Percentiles rank a stretch among this genome's conserved stretches.
Evolutionary conservation across 37 sponge, comb jelly and placozoan genomes (phyloP).

Genomic region (Aplysina aerophoba): DNA sequence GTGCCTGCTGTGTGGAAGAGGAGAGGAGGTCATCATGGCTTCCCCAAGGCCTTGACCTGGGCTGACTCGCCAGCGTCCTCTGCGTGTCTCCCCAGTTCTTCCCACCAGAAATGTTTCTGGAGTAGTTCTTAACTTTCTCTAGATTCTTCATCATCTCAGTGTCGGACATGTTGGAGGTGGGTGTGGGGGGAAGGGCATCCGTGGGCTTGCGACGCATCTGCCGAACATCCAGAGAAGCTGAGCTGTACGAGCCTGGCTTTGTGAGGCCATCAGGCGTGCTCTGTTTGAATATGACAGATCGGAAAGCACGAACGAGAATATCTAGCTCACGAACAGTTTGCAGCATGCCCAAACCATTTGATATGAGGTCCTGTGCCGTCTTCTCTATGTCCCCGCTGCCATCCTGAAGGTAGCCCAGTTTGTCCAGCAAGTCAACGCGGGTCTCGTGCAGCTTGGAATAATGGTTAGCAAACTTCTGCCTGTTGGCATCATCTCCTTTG

Average conservation of each 20-base stretch:
- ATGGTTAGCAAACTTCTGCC: slow-evolving; percentile 2
- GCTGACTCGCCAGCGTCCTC: neutral
- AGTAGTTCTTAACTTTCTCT: slow-evolving; percentile 24
- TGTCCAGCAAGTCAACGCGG: slow-evolving; percentile 32
- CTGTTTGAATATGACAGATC: slow-evolving; percentile 27
- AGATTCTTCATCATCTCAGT: slow-evolving; percentile 12
- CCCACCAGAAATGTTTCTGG: neutral
- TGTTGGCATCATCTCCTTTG: neutral
- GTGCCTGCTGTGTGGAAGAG: neutral
- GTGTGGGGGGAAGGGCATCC: slow-evolving; percentile 26
- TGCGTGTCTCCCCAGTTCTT: neutral
- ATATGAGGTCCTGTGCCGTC: slow-evolving; percentile 5
- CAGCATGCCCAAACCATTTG: slow-evolving; percentile 8
- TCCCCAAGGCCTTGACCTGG: slow-evolving; percentile 2
- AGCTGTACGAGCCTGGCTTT: neutral
- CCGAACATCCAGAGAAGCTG: slow-evolving; percentile 27
- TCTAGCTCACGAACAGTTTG: slow-evolving; percentile 11
- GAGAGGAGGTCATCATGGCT: slow-evolving; percentile 22
- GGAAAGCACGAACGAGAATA: slow-evolving; percentile 16
- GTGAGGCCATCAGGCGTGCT: neutral
- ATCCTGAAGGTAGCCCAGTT: slow-evolving; percentile 27
- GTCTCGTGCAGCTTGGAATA: slow-evolving; percentile 15
- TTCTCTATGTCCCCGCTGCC: slow-evolving; percentile 17
- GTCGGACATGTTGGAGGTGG: slow-evolving; percentile 6
- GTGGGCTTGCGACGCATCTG: slow-evolving; percentile 30